These are phyloP conservation scores for Cavia aperea DNA, from an alignment of 2,113 vertebrate species.

Conservation along the genomic window DNA sequence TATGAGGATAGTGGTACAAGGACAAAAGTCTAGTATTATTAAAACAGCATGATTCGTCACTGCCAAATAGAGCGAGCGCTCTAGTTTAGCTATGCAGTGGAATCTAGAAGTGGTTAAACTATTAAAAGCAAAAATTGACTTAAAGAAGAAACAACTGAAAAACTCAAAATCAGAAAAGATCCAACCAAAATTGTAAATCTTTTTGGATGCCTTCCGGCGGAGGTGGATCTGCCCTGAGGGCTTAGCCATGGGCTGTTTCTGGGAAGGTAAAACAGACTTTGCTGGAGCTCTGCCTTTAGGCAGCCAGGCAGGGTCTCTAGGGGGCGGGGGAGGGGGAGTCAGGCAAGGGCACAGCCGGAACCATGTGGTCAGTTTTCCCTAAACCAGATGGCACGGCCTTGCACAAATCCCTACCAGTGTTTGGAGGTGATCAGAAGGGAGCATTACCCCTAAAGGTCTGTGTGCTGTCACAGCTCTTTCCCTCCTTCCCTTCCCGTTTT, in stretches of 20 bases:
- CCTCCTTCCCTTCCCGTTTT: background rate
- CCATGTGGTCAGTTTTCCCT: background rate
- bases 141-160: background rate
- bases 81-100: background rate
- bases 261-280: background rate
- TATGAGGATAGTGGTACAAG: background rate
- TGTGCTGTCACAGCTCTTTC: background rate
- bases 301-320: background rate
- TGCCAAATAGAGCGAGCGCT: background rate
- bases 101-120: slow-evolving; percentile 2
- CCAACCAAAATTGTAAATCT: background rate
- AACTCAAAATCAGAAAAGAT: background rate
- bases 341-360: background rate
- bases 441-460: background rate
- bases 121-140: slow-evolving; percentile 18
- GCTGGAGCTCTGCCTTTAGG: background rate
- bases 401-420: background rate
- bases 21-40: background rate
- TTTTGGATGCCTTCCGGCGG: slow-evolving; percentile 46
- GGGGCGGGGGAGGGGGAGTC: background rate
- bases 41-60: background rate
- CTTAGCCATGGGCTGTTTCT: background rate
- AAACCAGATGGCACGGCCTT: background rate
- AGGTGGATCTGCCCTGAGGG: background rate
- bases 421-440: background rate